Evolutionary conservation across 2,113 vertebrate genomes (phyloP).

Genomic region (Asarcornis scutulata): DNA sequence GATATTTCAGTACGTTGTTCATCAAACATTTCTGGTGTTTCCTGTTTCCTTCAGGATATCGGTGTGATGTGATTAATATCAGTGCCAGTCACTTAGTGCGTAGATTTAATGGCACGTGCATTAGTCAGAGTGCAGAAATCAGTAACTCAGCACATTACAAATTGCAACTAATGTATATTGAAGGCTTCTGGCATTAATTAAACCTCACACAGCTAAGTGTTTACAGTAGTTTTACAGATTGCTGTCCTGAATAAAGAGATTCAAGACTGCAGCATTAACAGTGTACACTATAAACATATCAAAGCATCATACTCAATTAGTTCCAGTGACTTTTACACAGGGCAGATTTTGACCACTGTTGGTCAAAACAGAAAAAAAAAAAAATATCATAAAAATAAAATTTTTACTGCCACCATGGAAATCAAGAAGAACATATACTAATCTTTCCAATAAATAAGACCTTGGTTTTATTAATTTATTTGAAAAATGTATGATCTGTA

Average conservation of each 20-base stretch:
- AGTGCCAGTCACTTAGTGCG: neutral
- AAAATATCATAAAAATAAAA: neutral
- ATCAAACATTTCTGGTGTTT: neutral
- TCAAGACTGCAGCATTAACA: neutral
- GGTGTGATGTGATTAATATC: neutral
- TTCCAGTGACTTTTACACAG: neutral
- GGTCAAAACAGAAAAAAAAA: neutral
- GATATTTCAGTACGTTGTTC: neutral
- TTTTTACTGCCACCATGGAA: neutral
- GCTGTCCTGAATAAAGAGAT: neutral
- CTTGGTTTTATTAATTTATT: neutral
- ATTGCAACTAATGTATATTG: constrained; percentile 21
- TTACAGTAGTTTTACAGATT: constrained; percentile 19
- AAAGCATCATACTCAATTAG: neutral
- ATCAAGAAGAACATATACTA: neutral
- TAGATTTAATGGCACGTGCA: constrained; percentile 10
- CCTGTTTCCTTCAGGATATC: neutral
- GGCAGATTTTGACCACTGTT: neutral
- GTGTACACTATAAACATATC: neutral
- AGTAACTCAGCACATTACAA: constrained; percentile 27
- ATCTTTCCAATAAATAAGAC: neutral
- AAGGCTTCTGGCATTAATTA: constrained; percentile 57
- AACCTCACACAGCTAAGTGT: constrained; percentile 1
- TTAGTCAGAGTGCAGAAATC: constrained; percentile 24
- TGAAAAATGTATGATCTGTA: neutral